Evolutionary conservation across 2,888 invertebrate species (phyloP), one percentile per base, ranked within the genome.

Genomic region (Helicoverpa assulta): DNA sequence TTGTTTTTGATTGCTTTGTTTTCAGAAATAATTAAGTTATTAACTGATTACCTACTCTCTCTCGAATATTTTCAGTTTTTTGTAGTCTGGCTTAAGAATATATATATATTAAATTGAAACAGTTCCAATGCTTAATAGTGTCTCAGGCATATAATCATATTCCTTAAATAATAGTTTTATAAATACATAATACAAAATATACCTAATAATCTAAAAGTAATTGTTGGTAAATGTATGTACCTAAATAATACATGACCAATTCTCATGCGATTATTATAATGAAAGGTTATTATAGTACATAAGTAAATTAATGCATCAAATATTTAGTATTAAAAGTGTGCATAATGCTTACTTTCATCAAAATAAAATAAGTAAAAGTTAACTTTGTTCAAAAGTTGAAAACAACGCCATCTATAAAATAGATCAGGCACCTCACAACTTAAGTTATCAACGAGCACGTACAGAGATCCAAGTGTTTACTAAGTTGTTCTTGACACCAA

Each of bases 321-420:
- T 43, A 43, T 43, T 43, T 14, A 43, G 0, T 10, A 8, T 33
- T 10, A 33, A 33, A 10, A 1, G 0, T 33, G 7, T 33, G 10
- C 56, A 53, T 40, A 12, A 14, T 40, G 10, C 1, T 29, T 5
- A 21, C 21, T n/a, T 40, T 18, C 14, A 40, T 14, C 12, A 37
- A 18, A 60, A 21, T 53, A n/a, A 16, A 29, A 29, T n/a, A 56
- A 10, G 6, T 12, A 33, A 19, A 19, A 19, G 1, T 6, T 6
- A 14, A 14, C 19, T 2, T 8, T 16, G 0, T 2, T 12, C 8
- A 12, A 53, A 64, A 56, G 16, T 3, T 14, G 43, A 19, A 14
- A 51, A 56, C 67, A 86, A 64, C 89, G 90, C 87, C 91, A 91
- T 89, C 92, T 92, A 60, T 89, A 70, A 68, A 77, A 67, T 87